These are phyloP conservation scores for Lycia hirtaria DNA, from an alignment of 2,888 invertebrate species.

Conservation along the genomic window DNA sequence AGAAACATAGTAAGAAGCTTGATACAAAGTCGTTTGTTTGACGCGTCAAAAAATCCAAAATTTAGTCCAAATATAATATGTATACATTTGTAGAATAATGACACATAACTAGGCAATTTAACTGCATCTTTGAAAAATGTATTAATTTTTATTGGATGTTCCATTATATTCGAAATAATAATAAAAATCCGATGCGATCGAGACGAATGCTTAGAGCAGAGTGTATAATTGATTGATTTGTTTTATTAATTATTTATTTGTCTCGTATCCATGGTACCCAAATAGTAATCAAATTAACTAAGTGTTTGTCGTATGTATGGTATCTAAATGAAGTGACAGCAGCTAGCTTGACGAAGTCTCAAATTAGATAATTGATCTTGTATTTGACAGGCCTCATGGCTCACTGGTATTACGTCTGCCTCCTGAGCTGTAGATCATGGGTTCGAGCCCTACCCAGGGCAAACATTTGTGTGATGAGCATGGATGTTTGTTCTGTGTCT, in stretches of 20 bases:
- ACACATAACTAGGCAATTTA: not conserved
- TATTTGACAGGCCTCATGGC: no score
- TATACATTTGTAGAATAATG: not conserved
- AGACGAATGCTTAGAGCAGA: not conserved
- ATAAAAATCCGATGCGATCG: not conserved
- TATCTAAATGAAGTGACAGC: no score
- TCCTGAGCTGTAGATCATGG: no score
- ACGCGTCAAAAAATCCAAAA: constrained; percentile 12
- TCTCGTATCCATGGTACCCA: not conserved
- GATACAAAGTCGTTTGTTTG: not conserved
- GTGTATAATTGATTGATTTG: not conserved
- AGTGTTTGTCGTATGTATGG: not conserved
- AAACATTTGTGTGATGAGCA: no score
- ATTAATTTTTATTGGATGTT: not conserved
- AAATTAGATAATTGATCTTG: no score
- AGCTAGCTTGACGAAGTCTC: no score
- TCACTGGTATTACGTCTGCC: no score
- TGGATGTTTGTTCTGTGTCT: no score
- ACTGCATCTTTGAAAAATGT: not conserved
- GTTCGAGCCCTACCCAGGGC: no score
- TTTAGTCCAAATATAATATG: constrained; percentile 6
- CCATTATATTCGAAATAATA: not conserved
- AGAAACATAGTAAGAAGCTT: not conserved
- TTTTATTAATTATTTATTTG: not conserved
- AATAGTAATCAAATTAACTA: constrained; percentile 6